phyloP scores from a whole-genome alignment of 2,888 invertebrate species.

The Scaptomyza polygonia region DNA sequence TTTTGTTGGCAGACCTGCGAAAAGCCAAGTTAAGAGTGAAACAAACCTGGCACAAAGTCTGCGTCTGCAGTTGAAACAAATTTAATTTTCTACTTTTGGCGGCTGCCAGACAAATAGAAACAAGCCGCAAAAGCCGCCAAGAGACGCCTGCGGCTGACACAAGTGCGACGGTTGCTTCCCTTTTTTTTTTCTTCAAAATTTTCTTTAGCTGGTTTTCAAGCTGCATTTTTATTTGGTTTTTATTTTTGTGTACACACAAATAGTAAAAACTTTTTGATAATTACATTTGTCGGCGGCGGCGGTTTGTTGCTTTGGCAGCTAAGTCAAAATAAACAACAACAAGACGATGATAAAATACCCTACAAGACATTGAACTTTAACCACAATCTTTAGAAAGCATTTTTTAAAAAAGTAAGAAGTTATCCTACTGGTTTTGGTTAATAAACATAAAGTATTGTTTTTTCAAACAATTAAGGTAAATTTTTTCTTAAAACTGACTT shows the following conservation, averaged over 20 bases:
- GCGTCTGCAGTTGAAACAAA: constrained; percentile 73
- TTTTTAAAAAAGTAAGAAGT: no score
- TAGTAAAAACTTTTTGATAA: constrained; percentile 75
- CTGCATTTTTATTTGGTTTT: constrained; percentile 24
- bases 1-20: constrained; percentile 13
- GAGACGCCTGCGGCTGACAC: constrained; percentile 57
- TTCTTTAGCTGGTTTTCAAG: constrained; percentile 36
- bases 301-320: constrained; percentile 61
- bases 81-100: constrained; percentile 76
- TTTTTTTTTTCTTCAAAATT: constrained; percentile 7
- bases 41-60: constrained; percentile 49
- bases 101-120: constrained; percentile 69
- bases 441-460: no score
- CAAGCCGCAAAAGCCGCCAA: constrained; percentile 62
- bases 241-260: constrained; percentile 39
- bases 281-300: constrained; percentile 66
- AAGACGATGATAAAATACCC: background rate
- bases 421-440: no score
- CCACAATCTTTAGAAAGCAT: no score
- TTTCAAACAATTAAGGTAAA: no score
- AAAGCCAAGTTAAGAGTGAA: constrained; percentile 23
- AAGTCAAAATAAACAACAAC: constrained; percentile 29
- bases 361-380: background rate
- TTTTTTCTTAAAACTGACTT: no score
- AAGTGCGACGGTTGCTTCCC: constrained; percentile 39